phyloP scores from a whole-genome alignment of 2,888 invertebrate genomes.

The Lepetodrilus schrolli region DNA sequence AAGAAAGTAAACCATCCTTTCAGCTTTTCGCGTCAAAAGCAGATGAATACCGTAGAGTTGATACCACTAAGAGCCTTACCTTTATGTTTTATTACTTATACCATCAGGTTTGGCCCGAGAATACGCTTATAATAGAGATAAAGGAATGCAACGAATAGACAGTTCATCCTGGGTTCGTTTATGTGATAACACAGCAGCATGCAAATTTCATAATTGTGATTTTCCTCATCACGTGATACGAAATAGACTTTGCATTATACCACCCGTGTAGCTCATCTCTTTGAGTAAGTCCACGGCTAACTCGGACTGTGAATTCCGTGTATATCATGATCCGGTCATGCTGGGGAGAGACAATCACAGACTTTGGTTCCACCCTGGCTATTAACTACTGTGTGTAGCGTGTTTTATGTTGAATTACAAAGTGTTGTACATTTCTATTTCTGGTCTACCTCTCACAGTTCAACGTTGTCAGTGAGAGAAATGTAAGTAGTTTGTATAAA shows the following conservation, averaged over 20 bases:
- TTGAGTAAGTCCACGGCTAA: background rate
- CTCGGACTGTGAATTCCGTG: background rate
- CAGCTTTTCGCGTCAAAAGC: background rate
- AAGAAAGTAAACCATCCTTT: too few relatives aligned
- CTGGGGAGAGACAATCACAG: background rate
- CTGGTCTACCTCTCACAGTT: background rate
- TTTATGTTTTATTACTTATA: constrained; percentile 1
- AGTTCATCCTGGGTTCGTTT: background rate
- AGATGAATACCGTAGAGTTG: background rate
- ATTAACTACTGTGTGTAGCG: too few relatives aligned
- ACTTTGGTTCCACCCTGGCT: background rate
- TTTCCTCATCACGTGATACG: background rate
- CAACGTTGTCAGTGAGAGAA: background rate
- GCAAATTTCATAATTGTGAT: constrained; percentile 14
- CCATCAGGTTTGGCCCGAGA: background rate
- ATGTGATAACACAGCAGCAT: background rate
- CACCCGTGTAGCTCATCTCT: background rate
- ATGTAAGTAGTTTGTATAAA: background rate
- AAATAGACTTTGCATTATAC: background rate
- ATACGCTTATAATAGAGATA: background rate
- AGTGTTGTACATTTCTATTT: background rate
- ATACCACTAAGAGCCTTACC: background rate
- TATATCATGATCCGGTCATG: background rate
- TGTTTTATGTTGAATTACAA: background rate
- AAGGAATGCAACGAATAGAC: background rate